phyloP scores from a whole-genome alignment of 2,797 vertebrate genomes.

The Catamblyrhynchus diadema region DNA sequence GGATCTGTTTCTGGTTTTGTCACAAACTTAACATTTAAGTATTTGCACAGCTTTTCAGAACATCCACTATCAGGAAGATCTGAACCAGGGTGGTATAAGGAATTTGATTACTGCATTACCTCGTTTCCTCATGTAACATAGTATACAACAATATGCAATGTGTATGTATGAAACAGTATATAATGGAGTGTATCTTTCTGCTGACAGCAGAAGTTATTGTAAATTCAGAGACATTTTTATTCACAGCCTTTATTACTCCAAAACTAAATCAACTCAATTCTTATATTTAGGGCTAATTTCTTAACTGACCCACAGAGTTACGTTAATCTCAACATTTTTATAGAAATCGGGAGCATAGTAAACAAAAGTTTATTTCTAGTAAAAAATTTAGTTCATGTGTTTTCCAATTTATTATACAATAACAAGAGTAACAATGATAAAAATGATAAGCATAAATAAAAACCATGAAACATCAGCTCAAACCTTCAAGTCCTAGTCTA shows the following conservation, averaged over 20 bases:
- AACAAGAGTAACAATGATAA: not conserved
- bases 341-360: not conserved
- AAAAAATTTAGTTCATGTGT: not conserved
- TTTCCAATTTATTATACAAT: not conserved
- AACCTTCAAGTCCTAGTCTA: not conserved
- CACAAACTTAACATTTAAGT: not conserved
- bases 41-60: not conserved
- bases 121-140: not conserved
- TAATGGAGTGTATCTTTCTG: not conserved
- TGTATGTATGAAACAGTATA: not conserved
- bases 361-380: not conserved
- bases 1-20: not conserved
- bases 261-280: not conserved
- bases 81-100: not conserved
- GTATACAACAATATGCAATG: not conserved
- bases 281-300: not conserved
- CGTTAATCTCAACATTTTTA: not conserved
- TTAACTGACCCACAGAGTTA: not conserved
- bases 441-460: not conserved
- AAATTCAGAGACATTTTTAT: not conserved
- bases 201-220: not conserved
- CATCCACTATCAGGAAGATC: not conserved
- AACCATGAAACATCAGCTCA: not conserved
- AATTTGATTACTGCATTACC: not conserved
- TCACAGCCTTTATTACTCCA: not conserved